These are phyloP conservation scores for Rhagonycha lutea DNA, from an alignment of 2,888 invertebrate species.

Conservation along the genomic window DNA sequence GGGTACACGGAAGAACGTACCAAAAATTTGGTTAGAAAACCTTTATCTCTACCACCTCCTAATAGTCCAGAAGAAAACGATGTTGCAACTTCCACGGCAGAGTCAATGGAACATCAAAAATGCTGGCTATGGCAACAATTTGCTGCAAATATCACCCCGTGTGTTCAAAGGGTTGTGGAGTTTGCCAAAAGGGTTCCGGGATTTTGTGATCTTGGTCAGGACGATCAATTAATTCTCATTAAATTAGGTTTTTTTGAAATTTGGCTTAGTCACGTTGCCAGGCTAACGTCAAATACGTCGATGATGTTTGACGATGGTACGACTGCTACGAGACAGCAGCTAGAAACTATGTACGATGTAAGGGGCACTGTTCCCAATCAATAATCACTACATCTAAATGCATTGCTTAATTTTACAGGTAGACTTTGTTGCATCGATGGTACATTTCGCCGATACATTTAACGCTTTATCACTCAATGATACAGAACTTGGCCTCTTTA, in stretches of 20 bases:
- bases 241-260: slow-evolving; percentile 97
- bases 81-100: slow-evolving; percentile 63
- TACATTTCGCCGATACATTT: slow-evolving; percentile 79
- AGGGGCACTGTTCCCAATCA: slow-evolving; percentile 49
- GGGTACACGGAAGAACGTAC: slow-evolving; percentile 86
- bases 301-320: slow-evolving; percentile 91
- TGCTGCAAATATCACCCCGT: slow-evolving; percentile 83
- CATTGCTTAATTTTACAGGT: slow-evolving; percentile 62
- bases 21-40: slow-evolving; percentile 69
- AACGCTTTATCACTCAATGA: slow-evolving; percentile 80
- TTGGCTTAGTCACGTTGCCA: slow-evolving; percentile 87
- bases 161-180: slow-evolving; percentile 92
- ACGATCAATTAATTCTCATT: slow-evolving; percentile 94
- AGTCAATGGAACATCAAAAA: slow-evolving; percentile 71
- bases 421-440: slow-evolving; percentile 79
- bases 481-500: slow-evolving; percentile 87
- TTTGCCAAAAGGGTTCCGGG: slow-evolving; percentile 95
- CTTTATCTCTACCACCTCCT: slow-evolving; percentile 61
- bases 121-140: slow-evolving; percentile 89
- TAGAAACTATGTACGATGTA: slow-evolving; percentile 88
- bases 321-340: slow-evolving; percentile 78
- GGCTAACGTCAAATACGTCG: slow-evolving; percentile 74
- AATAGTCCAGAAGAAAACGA: slow-evolving; percentile 46
- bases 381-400: slow-evolving; percentile 6
- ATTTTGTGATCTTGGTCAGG: slow-evolving; percentile 87